phyloP scores from a whole-genome alignment of 2,888 invertebrate genomes.

The Phaonia tiefii region DNA sequence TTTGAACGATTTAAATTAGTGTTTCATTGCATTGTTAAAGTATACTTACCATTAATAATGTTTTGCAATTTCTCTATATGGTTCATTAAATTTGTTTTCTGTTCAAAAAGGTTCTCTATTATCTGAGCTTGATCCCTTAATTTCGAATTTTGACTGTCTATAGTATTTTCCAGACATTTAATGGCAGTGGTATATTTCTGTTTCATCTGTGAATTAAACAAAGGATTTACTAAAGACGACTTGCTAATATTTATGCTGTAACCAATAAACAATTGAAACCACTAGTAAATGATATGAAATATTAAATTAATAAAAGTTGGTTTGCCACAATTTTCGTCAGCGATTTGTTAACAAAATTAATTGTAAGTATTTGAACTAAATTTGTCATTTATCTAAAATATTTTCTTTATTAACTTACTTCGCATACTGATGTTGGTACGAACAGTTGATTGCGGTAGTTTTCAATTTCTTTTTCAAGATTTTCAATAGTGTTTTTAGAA shows the following conservation, averaged over 20 bases:
- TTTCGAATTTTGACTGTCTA: slow-evolving; percentile 70
- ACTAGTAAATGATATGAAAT: too few relatives aligned
- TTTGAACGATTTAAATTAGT: too few relatives aligned
- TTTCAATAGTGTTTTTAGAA: slow-evolving; percentile 85
- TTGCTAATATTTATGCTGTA: too few relatives aligned
- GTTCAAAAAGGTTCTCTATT: slow-evolving; percentile 69
- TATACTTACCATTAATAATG: slow-evolving; percentile 69
- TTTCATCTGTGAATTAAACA: slow-evolving; percentile 80
- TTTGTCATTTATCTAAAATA: too few relatives aligned
- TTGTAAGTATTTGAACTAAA: too few relatives aligned
- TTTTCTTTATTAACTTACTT: too few relatives aligned
- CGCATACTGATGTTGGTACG: slow-evolving; percentile 68
- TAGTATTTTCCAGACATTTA: slow-evolving; percentile 82
- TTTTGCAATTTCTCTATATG: slow-evolving; percentile 70
- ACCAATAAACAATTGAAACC: too few relatives aligned
- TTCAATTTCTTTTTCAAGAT: slow-evolving; percentile 85
- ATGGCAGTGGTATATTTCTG: slow-evolving; percentile 82
- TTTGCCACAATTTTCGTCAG: too few relatives aligned
- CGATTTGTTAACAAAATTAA: too few relatives aligned
- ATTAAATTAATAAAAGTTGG: too few relatives aligned
- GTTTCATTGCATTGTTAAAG: too few relatives aligned
- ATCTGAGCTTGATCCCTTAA: slow-evolving; percentile 69
- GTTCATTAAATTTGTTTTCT: slow-evolving; percentile 69
- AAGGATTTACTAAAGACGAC: too few relatives aligned
- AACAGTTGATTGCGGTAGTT: slow-evolving; percentile 79